Percentiles rank a stretch among this genome's conserved stretches.
Evolutionary conservation across 2,113 vertebrate species (phyloP).

Genomic region (Talpa occidentalis): DNA sequence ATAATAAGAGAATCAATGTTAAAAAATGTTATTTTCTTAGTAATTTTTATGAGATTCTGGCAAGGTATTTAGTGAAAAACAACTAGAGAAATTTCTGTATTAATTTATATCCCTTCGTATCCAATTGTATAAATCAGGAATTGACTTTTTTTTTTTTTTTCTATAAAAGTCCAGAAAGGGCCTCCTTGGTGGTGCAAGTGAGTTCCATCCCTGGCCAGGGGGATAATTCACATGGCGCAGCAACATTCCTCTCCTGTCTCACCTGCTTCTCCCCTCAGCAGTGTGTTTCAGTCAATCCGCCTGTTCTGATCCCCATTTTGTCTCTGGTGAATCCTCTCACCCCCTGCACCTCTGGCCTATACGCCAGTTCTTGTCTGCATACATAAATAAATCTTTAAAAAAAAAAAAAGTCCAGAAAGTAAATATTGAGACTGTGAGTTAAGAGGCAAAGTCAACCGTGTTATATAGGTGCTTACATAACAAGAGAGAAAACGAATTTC

Average conservation of each 20-base stretch:
- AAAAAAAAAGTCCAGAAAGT: background rate
- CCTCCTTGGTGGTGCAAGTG: too few relatives aligned
- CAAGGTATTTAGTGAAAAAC: background rate
- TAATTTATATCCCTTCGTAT: background rate
- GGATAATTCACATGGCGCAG: too few relatives aligned
- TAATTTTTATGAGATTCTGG: conserved; percentile 18
- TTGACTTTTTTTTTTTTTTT: background rate
- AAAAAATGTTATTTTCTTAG: conserved; percentile 8
- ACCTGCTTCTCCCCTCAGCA: too few relatives aligned
- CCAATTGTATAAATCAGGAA: background rate
- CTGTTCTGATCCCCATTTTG: too few relatives aligned
- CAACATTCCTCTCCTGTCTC: too few relatives aligned
- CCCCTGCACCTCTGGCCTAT: too few relatives aligned
- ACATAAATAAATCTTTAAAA: too few relatives aligned
- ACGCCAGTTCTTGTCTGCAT: too few relatives aligned
- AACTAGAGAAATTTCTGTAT: conserved; percentile 19
- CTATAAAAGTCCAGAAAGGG: background rate
- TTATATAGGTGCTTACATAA: background rate
- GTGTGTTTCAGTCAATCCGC: too few relatives aligned
- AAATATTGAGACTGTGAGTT: background rate
- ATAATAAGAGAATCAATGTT: background rate
- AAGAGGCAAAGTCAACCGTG: background rate
- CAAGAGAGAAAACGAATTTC: background rate
- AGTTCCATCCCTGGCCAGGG: too few relatives aligned
- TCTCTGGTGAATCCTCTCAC: too few relatives aligned